Evolutionary conservation across 2,888 invertebrate genomes (phyloP), one percentile per base, ranked within the genome.

Genomic region (Melieria omissa): DNA sequence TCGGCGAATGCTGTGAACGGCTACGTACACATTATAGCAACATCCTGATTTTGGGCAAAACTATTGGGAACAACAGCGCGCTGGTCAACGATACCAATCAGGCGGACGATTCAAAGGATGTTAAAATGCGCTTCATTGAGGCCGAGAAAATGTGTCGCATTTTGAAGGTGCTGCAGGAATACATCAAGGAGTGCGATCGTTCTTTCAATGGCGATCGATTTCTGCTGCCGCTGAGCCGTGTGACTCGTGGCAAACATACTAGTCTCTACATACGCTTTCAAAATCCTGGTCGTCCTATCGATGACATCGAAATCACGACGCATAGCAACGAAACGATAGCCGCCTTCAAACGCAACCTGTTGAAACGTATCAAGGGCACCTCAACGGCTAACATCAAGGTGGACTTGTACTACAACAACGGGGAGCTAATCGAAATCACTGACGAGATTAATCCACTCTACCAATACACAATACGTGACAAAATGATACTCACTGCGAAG

Each of bases 241-340:
- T 97, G 9, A 95, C 94, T 77, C 91, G 96, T 75, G 98, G 98
- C 71, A 94, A 97, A 87, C 94, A 97, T 85, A 91, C 96, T 85
- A 91, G 93, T 67, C 89, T 98, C 75, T 92, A 95, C 80, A 93
- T 98, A 82, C 90, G 97, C 81, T 93, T 98, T 88, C 93, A 95
- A 86, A 92, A 94, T 87, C 94, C 94, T 76, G 94, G 94, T 83
- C 92, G 95, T 82, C 93, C 95, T 79, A 91, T 94, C 65, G 98
- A 98, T 77, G 98, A 98, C 83, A 90, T 97, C 79, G 98, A 98
- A 85, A 88, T 98, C 73, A 93, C 92, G 84, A 96, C 97, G 60
- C 98, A 98, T 88, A 94, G 94, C 73, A 98, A 98, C 86, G 97
- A 98, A 85, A 97, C 97, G 4, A 89, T 98, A 79, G 94, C 94